Conservation (phyloP, 2,797 vertebrate species). For the Delichon dasypus region DNA sequence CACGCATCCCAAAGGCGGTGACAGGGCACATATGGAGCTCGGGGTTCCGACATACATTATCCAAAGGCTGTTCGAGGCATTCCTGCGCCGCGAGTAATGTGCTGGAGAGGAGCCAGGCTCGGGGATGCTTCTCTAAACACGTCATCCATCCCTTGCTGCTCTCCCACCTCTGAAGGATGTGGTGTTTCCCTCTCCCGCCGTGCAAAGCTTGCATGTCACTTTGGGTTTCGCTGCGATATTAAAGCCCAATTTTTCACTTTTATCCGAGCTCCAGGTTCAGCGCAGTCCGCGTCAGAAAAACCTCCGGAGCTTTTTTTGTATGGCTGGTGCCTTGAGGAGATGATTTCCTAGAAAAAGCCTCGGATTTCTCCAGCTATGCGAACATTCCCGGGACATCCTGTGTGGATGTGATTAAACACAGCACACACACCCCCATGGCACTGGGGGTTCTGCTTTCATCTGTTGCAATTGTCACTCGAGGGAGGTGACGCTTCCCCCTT, state of each 20-base stretch:
- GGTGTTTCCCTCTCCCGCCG: conserved; percentile 14
- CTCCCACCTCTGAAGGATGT: conserved; percentile 14
- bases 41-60: conserved; percentile 17
- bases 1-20: not conserved
- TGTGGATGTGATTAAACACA: conserved; percentile 1
- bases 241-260: not conserved
- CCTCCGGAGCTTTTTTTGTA: not conserved
- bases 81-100: not conserved
- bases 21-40: conserved; percentile 25
- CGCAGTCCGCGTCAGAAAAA: not conserved
- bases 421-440: not conserved
- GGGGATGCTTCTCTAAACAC: conserved; percentile 41
- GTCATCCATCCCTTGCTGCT: not conserved
- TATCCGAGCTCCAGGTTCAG: not conserved
- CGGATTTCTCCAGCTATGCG: conserved; percentile 43
- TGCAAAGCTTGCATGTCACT: not conserved
- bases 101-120: conserved; percentile 45
- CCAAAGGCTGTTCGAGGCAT: conserved; percentile 23
- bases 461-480: not conserved
- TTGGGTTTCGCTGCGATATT: not conserved
- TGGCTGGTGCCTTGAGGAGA: conserved; percentile 35
- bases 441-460: not conserved
- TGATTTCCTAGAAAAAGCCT: conserved; percentile 53
- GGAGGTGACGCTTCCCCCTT: not conserved
- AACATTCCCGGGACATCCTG: conserved; percentile 36